A percentile compares a stretch with the other conserved stretches of the same genome.
Evolutionary conservation across 2,888 invertebrate genomes (phyloP).

Genomic region (Epinotia brunnichana): DNA sequence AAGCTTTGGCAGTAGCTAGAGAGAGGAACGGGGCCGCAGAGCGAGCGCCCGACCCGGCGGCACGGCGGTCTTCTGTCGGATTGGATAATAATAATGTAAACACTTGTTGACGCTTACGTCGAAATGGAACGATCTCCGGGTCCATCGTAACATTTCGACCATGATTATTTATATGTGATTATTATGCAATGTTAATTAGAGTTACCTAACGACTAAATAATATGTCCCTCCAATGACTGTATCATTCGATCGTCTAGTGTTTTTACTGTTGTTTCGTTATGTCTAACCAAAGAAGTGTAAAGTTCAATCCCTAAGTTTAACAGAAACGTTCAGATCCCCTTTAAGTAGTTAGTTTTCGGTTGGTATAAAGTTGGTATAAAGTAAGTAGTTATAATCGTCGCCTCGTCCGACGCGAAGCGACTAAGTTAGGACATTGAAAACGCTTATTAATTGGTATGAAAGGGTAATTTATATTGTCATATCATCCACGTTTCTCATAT

Average conservation of each 20-base stretch:
- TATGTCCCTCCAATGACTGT: slow-evolving; percentile 83
- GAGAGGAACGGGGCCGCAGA: slow-evolving; percentile 5
- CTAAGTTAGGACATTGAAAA: slow-evolving; percentile 83
- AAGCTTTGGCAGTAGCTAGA: slow-evolving; percentile 87
- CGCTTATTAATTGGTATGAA: slow-evolving; percentile 85
- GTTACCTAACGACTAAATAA: slow-evolving; percentile 79
- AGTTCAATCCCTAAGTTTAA: slow-evolving; percentile 70
- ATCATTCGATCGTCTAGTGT: slow-evolving; percentile 78
- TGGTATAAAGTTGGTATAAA: slow-evolving; percentile 75
- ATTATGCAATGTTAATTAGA: slow-evolving; percentile 82
- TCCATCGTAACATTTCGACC: slow-evolving; percentile 77
- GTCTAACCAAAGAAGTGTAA: slow-evolving; percentile 80
- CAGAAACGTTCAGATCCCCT: slow-evolving; percentile 74
- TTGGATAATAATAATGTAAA: slow-evolving; percentile 69
- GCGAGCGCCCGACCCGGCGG: slow-evolving; percentile 51
- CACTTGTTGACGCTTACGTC: slow-evolving; percentile 81
- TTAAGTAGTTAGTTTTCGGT: slow-evolving; percentile 81
- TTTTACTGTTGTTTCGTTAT: slow-evolving; percentile 78
- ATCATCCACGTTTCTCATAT: slow-evolving; percentile 84
- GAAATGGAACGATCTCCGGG: slow-evolving; percentile 73
- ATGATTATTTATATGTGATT: slow-evolving; percentile 79
- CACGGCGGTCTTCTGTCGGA: slow-evolving; percentile 44
- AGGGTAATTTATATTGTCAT: slow-evolving; percentile 85
- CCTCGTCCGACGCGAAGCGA: slow-evolving; percentile 73
- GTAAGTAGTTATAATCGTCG: slow-evolving; percentile 80